Evolutionary conservation across 2,888 invertebrate species (phyloP).

Genomic region (Eilema depressum): DNA sequence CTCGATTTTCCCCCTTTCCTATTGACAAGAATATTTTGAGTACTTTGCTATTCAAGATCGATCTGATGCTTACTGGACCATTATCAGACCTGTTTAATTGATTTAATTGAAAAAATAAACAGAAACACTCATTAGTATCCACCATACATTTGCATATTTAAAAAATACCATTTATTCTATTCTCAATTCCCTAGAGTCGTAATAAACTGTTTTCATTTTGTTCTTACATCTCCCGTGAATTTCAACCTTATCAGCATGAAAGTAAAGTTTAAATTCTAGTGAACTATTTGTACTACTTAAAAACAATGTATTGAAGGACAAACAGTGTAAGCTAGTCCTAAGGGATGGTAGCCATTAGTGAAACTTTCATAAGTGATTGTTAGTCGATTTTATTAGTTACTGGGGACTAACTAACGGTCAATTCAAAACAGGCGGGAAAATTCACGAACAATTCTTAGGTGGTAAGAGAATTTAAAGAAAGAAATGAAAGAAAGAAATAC

Average conservation of each 20-base stretch:
- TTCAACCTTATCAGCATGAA: background rate
- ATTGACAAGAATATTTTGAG: no score
- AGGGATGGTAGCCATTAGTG: constrained; percentile 17
- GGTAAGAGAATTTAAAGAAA: no score
- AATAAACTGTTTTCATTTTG: constrained; percentile 15
- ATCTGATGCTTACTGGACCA: no score
- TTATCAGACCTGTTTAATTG: background rate
- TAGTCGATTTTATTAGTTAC: constrained; percentile 23
- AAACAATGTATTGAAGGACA: constrained; percentile 11
- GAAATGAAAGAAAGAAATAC: no score
- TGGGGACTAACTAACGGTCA: constrained; percentile 2
- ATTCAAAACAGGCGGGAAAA: no score
- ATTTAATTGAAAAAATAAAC: constrained; percentile 8
- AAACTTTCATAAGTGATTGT: constrained; percentile 22
- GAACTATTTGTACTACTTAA: background rate
- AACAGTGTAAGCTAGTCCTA: constrained; percentile 12
- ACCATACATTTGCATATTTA: constrained; percentile 13
- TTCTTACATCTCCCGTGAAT: background rate
- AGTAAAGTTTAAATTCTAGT: background rate
- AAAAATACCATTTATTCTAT: constrained; percentile 7
- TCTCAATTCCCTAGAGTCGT: constrained; percentile 5
- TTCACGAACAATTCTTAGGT: no score
- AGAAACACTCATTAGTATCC: background rate
- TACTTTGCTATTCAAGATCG: no score
- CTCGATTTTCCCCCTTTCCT: no score